Base-by-base conservation (phyloP, 1,140 invertebrate genomes). In the Brachionus asplanchnoidis region DNA sequence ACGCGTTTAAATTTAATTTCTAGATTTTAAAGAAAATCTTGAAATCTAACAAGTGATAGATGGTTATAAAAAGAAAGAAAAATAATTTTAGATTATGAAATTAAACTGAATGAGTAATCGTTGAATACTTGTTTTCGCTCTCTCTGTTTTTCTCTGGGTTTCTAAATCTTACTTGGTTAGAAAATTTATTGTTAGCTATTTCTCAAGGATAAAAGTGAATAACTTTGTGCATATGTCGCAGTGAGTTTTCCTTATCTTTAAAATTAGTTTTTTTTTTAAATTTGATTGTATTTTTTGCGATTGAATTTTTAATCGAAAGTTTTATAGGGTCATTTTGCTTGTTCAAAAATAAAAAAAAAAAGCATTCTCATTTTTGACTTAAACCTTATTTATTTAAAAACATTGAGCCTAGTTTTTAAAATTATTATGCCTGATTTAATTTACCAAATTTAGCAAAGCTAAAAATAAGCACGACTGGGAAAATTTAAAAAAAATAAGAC, bases 31-130 rank as follows among this genome's bases (percentile, higher is more conserved):
- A 20, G 36, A 73, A 73, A 73, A 44, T 73, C 40, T 73, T 73
- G 68, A 73, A 44, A 44, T 73, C 12, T 73, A 73, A 73, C 68
- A 73, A 73, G 68, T 40, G 8, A 73, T 42, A 28, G 66, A 68
- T 68, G 26, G 66, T 20, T 68, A 73, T 40, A 73, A 73, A 40
- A 73, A 60, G n/a, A 50, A n/a, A 50, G 7, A 60, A 20, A 60
- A 73, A 17, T 17, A 73, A 40, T 40, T 73, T 73, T 40, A 73
- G 68, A 73, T 73, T 73, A 42, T 73, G 68, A 73, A 73, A 73
- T 73, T 42, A 40, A 17, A 14, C n/a, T 40, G 20, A 12, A 40
- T 73, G 68, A 73, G 68, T 73, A 73, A 73, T 73, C 28, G 28
- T 44, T 60, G 53, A 60, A 60, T 60, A 60, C 53, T 60, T 60